Percentiles rank a stretch among this genome's conserved stretches.
phyloP scores from a whole-genome alignment of 2,888 invertebrate species.

The Hyalella azteca region DNA sequence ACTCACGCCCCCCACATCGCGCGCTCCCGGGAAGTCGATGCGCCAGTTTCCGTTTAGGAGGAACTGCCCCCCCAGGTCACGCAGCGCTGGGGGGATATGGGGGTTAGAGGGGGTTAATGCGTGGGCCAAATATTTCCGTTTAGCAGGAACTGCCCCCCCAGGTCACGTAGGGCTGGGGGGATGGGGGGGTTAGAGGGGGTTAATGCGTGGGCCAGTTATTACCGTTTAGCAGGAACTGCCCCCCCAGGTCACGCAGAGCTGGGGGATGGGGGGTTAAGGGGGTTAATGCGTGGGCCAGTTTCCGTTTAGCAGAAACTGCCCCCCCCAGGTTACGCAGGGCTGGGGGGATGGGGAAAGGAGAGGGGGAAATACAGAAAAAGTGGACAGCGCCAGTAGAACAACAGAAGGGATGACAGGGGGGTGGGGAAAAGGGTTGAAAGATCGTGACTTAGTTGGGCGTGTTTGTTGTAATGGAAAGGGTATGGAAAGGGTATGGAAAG shows the following conservation, averaged over 20 bases:
- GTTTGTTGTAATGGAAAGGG: no score
- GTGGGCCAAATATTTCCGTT: no score
- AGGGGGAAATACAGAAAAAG: no score
- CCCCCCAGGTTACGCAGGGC: conserved; percentile 80
- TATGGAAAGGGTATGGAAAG: no score
- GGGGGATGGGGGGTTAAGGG: conserved; percentile 60
- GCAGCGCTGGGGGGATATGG: conserved; percentile 71
- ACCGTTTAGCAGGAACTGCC: conserved; percentile 90
- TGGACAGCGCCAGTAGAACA: no score
- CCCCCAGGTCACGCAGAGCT: conserved; percentile 83
- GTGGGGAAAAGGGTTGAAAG: no score
- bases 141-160: conserved; percentile 82
- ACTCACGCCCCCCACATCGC: conserved; percentile 80
- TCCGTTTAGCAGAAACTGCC: conserved; percentile 90
- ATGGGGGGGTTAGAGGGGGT: conserved; percentile 13
- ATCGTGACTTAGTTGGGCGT: no score
- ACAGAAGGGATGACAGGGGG: no score
- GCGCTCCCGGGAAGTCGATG: conserved; percentile 84
- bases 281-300: no score
- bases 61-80: conserved; percentile 81
- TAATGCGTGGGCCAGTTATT: no score
- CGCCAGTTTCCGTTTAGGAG: conserved; percentile 94
- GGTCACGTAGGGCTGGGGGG: conserved; percentile 79
- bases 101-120: no score
- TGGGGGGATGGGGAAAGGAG: no score